These are phyloP conservation scores for Chelidonichthys spinosus DNA, from an alignment of 2,797 vertebrate genomes.

Conservation along the genomic window DNA sequence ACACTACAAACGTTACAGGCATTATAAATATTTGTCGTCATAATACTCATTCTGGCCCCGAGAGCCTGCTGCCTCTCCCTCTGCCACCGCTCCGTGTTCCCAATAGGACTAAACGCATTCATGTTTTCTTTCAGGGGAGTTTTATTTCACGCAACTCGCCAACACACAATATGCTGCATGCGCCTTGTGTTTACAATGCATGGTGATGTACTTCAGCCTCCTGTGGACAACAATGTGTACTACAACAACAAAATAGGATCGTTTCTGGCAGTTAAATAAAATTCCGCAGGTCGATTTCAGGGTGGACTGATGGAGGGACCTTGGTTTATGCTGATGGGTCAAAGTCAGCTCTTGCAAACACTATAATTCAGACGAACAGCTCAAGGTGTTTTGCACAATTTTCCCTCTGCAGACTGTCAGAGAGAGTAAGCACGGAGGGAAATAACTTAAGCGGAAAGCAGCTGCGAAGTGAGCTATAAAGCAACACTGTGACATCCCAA, in stretches of 20 bases:
- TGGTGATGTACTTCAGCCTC: neutral
- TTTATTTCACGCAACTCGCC: neutral
- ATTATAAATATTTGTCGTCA: too few species aligned
- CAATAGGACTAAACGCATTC: too few species aligned
- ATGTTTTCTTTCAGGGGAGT: too few species aligned
- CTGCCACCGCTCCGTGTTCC: too few species aligned
- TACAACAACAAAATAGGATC: neutral
- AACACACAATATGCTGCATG: neutral
- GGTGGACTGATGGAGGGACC: constrained; percentile 1
- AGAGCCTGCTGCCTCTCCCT: too few species aligned
- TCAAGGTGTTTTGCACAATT: constrained; percentile 40
- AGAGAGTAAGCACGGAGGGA: constrained; percentile 8
- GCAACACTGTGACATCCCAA: constrained; percentile 46
- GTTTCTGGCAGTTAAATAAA: constrained; percentile 1
- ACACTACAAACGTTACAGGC: too few species aligned
- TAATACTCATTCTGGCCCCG: too few species aligned
- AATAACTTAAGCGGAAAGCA: constrained; percentile 45
- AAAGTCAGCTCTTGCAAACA: constrained; percentile 40
- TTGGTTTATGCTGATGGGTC: constrained; percentile 36
- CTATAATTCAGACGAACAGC: constrained; percentile 40
- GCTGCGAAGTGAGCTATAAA: constrained; percentile 56
- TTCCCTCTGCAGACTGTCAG: constrained; percentile 10
- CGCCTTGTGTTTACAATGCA: neutral
- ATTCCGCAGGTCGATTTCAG: constrained; percentile 6
- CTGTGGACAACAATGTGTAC: neutral